Base-by-base conservation (phyloP, 2,888 invertebrate species). In the Stenichneumon culpator region DNA sequence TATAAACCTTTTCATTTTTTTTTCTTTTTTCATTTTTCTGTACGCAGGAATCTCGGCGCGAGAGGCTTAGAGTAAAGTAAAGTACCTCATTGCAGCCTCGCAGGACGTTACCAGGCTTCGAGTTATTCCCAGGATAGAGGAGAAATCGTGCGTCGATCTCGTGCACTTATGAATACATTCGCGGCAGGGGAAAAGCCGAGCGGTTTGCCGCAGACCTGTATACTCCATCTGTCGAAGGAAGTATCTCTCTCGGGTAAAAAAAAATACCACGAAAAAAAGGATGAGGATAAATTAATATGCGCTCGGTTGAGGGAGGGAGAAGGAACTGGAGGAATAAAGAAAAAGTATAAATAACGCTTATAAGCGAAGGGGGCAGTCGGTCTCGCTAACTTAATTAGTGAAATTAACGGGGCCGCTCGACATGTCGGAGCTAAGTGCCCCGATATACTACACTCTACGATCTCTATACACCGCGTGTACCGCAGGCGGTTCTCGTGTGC, bases 331-430 rank as follows among this genome's bases (percentile, higher is more conserved):
- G 81, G 82, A 79, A 87, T 81, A 82, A 84, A 85, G 87, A 87
- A 78, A 86, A 89, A 87, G 87, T 86, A 89, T 86, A 89, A 89
- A 89, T 89, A 91, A 91, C 84, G 87, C 87, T 87, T 84, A 86
- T 86, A 89, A 89, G 75, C 86, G 87, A 83, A 79, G 73, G 79
- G 84, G 87, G 86, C 87, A 86, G 84, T 86, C 84, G 88, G 84
- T 82, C 88, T 87, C 88, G 92, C 93, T 93, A 93, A 93, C 91
- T 93, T 92, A 92, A 93, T 93, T 93, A 93, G 93, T 90, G 84
- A 92, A 93, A 93, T 93, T 93, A 93, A 93, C 93, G 90, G 90
- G 85, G 86, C 89, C 89, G 89, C 89, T 92, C 90, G 86, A 90
- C 92, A 91, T 90, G 89, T 86, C 87, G 85, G 81, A 89, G 92